Evolutionary conservation across 2,888 invertebrate genomes (phyloP), one percentile per base, ranked within the genome.

Genomic region (Laothoe populi): DNA sequence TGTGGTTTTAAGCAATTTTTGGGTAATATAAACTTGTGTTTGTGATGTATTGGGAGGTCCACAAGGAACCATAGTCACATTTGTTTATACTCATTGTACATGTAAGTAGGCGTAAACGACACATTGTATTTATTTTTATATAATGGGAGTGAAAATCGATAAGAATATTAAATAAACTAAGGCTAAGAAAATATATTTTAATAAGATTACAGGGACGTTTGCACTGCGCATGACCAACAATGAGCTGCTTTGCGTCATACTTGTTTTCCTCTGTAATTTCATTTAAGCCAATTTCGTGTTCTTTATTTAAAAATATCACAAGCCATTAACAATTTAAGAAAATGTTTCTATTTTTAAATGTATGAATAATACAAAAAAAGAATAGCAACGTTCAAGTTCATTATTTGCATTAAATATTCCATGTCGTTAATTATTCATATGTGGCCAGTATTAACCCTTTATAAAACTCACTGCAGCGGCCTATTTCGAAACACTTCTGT

Each of bases 201-300:
- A 80, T 81, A 76, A 66, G 76, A 80, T 84, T 81, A 80, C 68
- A 70, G 68, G 71, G 73, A 64, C 63, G 67, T 65, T 57, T 40
- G 26, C 63, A 71, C 58, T 69, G 82, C 84, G 84, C 84, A 85
- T 81, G 84, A 75, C 73, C 74, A 59, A 63, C 66, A 63, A 67
- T 65, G 70, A 72, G 66, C 80, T 70, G 78, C 77, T 78, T 70
- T 81, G 83, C 82, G 85, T 79, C 85, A 83, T 75, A 73, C 65
- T 63, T 82, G 77, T 80, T 77, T 77, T 80, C 66, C 65, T 75
- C 66, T 63, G 42, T 49, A 65, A 64, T 68, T 70, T 69, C 67
- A 63, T 68, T 62, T 71, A 38, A 49, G 10, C n/a, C 38, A 59
- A 63, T 59, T 61, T 60, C 60, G 26, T 8, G 23, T 61, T 64